Percentiles rank a stretch among this genome's conserved stretches.
phyloP scores from a whole-genome alignment of 2,888 invertebrate species.

The Antheraea assamensis region DNA sequence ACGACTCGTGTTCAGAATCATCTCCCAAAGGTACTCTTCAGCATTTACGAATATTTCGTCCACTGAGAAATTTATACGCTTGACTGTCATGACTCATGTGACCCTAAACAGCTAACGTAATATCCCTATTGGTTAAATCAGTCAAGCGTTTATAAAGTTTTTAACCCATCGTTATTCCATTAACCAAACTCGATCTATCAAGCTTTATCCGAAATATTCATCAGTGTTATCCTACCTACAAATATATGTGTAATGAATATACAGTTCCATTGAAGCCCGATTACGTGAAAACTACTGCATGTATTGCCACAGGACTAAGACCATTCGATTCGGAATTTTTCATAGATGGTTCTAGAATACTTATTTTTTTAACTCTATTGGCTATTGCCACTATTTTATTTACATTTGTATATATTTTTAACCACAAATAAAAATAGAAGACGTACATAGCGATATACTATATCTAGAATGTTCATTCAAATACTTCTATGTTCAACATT shows the following conservation, averaged over 20 bases:
- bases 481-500: background rate
- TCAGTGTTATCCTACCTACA: no score
- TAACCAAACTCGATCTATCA: background rate
- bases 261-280: no score
- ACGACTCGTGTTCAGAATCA: background rate
- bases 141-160: background rate
- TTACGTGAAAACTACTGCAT: no score
- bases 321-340: no score
- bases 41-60: background rate
- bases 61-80: conserved; percentile 5
- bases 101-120: background rate
- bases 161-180: background rate
- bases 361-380: no score
- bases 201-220: background rate
- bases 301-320: no score
- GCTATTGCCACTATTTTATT: no score
- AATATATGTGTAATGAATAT: no score
- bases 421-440: no score
- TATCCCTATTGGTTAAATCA: background rate
- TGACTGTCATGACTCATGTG: background rate
- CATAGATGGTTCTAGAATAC: no score
- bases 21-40: conserved; percentile 5
- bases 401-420: no score
- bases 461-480: background rate
- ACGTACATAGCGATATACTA: no score